Base-by-base conservation (phyloP, 2,113 vertebrate species). In the chimpanzee (Pan troglodytes) region DNA sequence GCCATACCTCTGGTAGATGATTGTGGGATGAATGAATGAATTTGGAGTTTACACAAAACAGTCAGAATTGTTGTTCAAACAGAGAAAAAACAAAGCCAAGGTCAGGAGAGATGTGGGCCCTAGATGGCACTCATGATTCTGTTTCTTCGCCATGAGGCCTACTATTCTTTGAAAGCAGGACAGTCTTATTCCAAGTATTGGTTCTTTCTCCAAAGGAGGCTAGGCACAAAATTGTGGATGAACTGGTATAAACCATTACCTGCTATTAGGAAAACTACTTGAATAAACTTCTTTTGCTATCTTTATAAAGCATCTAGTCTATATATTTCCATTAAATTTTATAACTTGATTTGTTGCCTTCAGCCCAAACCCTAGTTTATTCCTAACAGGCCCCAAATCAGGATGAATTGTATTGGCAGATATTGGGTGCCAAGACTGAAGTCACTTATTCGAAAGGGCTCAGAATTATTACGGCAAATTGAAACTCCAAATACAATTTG, bases 401-500 rank as follows among this genome's bases (percentile, higher is more conserved):
- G 84, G 38, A 40, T 76, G 79, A 81, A 93, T 84, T 87, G 45
- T 88, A 70, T 83, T 52, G 43, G 59, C 80, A 93, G 88, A 76
- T 78, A 38, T 23, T 38, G 81, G 86, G 85, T 90, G 38, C 85
- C 81, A 75, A 97, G 95, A 78, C 88, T 78, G 55, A 88, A 96
- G 88, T 94, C 78, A 82, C 88, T 97, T 79, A 95, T 89, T 93
- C 59, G 80, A 86, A 96, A 97, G 55, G 88, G 76, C 93, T 96
- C 59, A 50, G 88, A 97, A 96, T 97, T 95, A 96, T 55, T 82
- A 88, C 7, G 18, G 95, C 90, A 98, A 98, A 98, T 98, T 96
- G 97, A 98, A 98, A 98, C 95, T 96, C 96, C 89, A 96, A 96
- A 97, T 97, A 92, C 90, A 97, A 86, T 97, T 96, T 96, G 85